Evolutionary conservation across 2,797 vertebrate species (phyloP), one percentile per base, ranked within the genome.

Genomic region (Anas capensis): DNA sequence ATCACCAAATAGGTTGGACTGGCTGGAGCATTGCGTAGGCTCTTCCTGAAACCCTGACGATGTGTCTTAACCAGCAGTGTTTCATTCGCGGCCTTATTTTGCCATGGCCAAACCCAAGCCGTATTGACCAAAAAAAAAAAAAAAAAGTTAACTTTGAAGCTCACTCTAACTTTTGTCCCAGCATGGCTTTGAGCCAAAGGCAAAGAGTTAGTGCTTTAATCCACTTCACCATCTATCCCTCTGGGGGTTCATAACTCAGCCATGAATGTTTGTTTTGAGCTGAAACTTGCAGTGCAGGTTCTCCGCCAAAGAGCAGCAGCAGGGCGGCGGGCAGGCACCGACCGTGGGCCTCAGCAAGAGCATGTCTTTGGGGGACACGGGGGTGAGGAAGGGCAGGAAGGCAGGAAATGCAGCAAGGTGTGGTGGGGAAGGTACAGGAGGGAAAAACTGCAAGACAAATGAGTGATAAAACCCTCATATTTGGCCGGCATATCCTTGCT

Each of bases 251-350:
- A 95, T 96, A 97, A 94, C 95, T 94, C 95, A 97, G 60, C 72
- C 82, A 93, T 97, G 81, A 96, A 93, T 91, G 82, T 86, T 97
- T 97, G 94, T 95, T 96, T 96, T 93, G 90, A 97, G 96, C 73
- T 89, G 69, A 97, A 97, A 97, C 93, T 90, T 92, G 93, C 58
- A 86, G 46, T 91, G 91, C 91, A 96, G 94, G 94, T 97, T 98
- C 93, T 96, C 40, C 40, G 26, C 86, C 53, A 64, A 88, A 44
- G 68, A 56, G 82, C 82, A 0, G 4, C 2, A 4, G 92, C 56
- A 72, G 83, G 71, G 82, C 11, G 8, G 89, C 36, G 40, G 93
- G 86, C 60, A 88, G 78, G 48, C 64, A 18, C 53, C 3, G 1
- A 2, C 29, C 5, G 11, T 7, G 8, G 23, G 88, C 46, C 34